These are phyloP conservation scores for Xiphophorus maculatus DNA, from an alignment of 2,113 vertebrate genomes.

Conservation along the genomic window DNA sequence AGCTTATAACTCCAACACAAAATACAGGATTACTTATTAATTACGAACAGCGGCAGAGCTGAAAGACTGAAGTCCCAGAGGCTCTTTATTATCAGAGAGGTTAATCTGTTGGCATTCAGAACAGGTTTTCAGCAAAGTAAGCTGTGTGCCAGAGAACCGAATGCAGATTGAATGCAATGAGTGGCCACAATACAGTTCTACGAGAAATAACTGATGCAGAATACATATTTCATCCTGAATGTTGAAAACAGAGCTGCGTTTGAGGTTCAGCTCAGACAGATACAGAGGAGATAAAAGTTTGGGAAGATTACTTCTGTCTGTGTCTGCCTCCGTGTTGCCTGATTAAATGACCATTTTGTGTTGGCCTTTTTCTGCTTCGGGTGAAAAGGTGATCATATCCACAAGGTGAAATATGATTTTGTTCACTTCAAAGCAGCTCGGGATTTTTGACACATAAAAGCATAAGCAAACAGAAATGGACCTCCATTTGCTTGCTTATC, in stretches of 20 bases:
- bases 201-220: no score
- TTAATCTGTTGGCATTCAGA: not conserved
- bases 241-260: no score
- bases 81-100: not conserved
- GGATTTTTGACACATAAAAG: not conserved
- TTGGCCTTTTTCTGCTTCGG: no score
- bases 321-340: not conserved
- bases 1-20: not conserved
- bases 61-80: no score
- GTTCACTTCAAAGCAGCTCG: not conserved
- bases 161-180: no score
- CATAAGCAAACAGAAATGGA: not conserved
- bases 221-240: no score
- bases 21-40: not conserved
- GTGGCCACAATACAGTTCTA: no score
- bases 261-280: not conserved
- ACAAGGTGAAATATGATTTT: not conserved
- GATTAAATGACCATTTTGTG: no score
- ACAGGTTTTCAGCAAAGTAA: no score
- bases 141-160: no score
- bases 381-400: not conserved
- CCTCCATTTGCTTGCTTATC: not conserved
- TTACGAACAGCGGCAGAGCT: not conserved
- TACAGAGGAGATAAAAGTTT: no score
- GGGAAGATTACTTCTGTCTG: not conserved